Percentiles rank a stretch among this genome's conserved stretches.
phyloP scores from a whole-genome alignment of 35 echinoderm and acorn worm species.

The Chiridota heheva region DNA sequence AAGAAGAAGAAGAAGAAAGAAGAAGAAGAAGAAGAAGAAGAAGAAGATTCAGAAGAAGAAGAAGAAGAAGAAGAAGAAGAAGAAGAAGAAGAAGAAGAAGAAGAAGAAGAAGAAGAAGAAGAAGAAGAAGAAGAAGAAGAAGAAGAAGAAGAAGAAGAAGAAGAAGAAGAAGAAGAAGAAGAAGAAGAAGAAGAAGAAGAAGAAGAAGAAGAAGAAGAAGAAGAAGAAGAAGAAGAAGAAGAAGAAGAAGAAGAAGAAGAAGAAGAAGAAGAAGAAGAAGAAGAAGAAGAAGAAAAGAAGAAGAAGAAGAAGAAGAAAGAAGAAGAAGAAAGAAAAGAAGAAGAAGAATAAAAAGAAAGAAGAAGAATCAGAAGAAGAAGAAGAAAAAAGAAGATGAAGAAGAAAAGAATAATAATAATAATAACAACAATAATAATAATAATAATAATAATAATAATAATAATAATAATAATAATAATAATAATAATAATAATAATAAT shows the following conservation, averaged over 20 bases:
- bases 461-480: neutral
- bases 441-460: neutral
- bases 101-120: neutral
- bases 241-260: neutral
- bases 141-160: neutral
- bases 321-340: neutral
- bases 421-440: neutral
- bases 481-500: neutral
- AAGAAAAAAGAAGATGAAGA: too few relatives aligned
- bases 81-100: slow-evolving; percentile 8
- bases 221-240: slow-evolving; percentile 2
- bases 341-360: too few relatives aligned
- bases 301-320: neutral
- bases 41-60: too few relatives aligned
- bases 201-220: neutral
- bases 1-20: neutral
- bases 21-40: neutral
- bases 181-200: slow-evolving; percentile 5
- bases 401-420: too few relatives aligned
- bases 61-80: neutral
- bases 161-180: neutral
- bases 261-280: neutral
- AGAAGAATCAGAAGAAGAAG: too few relatives aligned
- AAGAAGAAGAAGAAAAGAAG: neutral
- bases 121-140: neutral